These are phyloP conservation scores for Encarsia formosa DNA, from an alignment of 2,888 invertebrate species.

Conservation along the genomic window DNA sequence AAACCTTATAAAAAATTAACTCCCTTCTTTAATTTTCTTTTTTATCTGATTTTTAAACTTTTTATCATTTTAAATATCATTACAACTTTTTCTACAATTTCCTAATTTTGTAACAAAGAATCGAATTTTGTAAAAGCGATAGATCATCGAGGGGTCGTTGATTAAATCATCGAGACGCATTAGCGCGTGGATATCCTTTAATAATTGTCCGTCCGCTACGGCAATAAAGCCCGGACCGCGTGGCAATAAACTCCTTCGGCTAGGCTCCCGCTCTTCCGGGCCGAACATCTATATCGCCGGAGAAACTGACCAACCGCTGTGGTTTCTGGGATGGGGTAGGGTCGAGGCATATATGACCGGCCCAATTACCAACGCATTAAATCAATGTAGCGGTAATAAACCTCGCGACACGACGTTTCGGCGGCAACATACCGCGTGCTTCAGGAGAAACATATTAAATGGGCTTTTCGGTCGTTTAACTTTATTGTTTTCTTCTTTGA, in stretches of 20 bases:
- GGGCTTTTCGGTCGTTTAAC: no score
- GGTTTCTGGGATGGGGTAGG: neutral
- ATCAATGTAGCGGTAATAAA: conserved; percentile 53
- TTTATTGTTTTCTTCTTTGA: no score
- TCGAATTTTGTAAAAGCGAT: no score
- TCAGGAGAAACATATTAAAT: no score
- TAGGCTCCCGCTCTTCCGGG: conserved; percentile 5
- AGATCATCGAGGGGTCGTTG: conserved; percentile 10
- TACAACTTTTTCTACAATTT: no score
- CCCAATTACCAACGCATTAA: conserved; percentile 52
- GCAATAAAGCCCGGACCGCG: conserved; percentile 29
- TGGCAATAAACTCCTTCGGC: conserved; percentile 29
- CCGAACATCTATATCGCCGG: neutral
- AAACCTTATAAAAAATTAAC: no score
- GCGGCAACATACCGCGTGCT: conserved; percentile 13
- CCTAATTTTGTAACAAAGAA: no score
- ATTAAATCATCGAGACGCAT: conserved; percentile 28
- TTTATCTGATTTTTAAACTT: no score
- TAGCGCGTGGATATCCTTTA: conserved; percentile 23
- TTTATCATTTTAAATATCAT: no score
- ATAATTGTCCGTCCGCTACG: conserved; percentile 23
- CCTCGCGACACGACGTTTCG: conserved; percentile 41
- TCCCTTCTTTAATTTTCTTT: no score
- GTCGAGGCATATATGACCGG: conserved; percentile 12
- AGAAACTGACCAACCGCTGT: no score